Conservation (phyloP, 2,888 invertebrate species). For the Hemicrepidius hirtus region DNA sequence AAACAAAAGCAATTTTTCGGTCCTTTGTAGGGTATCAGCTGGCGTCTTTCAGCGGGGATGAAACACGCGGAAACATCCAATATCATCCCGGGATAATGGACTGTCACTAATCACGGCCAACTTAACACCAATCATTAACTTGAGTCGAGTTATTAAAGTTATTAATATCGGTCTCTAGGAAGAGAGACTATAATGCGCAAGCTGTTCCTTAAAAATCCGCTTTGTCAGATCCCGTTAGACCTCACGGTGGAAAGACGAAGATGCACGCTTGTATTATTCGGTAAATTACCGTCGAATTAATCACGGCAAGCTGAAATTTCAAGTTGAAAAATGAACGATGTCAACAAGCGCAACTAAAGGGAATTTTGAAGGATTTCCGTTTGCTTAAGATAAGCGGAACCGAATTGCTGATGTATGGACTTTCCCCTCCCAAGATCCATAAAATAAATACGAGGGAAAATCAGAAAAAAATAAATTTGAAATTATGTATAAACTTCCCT, state of each 20-base stretch:
- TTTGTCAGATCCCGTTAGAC: background rate
- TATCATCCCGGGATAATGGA: constrained; percentile 46
- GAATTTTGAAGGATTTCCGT: constrained; percentile 36
- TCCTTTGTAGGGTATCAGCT: constrained; percentile 30
- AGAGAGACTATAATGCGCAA: constrained; percentile 30
- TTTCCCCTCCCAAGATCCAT: background rate
- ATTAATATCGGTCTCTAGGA: constrained; percentile 48
- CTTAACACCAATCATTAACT: constrained; percentile 51
- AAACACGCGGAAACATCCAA: constrained; percentile 42
- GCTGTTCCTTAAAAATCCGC: constrained; percentile 26
- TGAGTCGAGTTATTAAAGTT: constrained; percentile 47
- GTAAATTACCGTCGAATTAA: constrained; percentile 44
- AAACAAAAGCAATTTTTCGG: constrained; percentile 28
- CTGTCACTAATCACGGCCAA: constrained; percentile 50
- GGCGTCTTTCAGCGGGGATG: constrained; percentile 33
- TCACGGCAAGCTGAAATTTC: constrained; percentile 37
- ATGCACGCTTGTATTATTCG: constrained; percentile 36
- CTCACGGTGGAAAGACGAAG: background rate
- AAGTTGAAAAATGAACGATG: constrained; percentile 41
- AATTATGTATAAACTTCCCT: too few species aligned
- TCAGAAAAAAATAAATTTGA: background rate
- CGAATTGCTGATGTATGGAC: constrained; percentile 26
- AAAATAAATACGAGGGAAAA: background rate
- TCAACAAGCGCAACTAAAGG: constrained; percentile 34
- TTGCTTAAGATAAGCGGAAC: constrained; percentile 21